A percentile compares a stretch with the other conserved stretches of the same genome.
Conservation (phyloP, 2,113 vertebrate genomes). For the Corvus cornix region DNA sequence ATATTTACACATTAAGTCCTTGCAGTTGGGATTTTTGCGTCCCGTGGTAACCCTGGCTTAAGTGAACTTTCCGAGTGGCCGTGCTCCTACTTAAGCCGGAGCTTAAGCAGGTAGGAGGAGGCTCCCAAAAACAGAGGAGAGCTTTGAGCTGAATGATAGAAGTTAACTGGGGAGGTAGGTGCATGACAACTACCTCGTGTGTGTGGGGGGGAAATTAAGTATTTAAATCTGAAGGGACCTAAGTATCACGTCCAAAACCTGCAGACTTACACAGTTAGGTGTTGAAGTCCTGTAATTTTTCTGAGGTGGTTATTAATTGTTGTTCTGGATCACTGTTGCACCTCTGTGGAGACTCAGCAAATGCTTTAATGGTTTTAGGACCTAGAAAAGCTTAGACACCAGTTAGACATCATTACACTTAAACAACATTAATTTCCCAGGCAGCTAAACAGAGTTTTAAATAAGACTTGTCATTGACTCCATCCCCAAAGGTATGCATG, state of each 20-base stretch:
- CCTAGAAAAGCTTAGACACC: background rate
- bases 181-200: fast-evolving
- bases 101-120: background rate
- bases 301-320: background rate
- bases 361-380: background rate
- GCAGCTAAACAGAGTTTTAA: background rate
- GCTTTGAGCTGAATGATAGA: background rate
- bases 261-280: background rate
- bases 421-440: background rate
- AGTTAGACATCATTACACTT: background rate
- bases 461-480: background rate
- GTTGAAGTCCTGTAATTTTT: background rate
- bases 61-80: background rate
- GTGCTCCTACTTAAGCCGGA: fast-evolving
- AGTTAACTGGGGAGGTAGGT: background rate
- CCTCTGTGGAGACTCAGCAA: background rate
- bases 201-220: fast-evolving
- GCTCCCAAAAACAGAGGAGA: background rate
- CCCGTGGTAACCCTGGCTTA: background rate
- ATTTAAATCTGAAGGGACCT: background rate
- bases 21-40: background rate
- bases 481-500: background rate
- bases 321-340: background rate
- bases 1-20: background rate
- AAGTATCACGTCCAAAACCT: fast-evolving